Evolutionary conservation across 2,888 invertebrate genomes (phyloP), one percentile per base, ranked within the genome.

Genomic region (Macrosoma leucophasiata): DNA sequence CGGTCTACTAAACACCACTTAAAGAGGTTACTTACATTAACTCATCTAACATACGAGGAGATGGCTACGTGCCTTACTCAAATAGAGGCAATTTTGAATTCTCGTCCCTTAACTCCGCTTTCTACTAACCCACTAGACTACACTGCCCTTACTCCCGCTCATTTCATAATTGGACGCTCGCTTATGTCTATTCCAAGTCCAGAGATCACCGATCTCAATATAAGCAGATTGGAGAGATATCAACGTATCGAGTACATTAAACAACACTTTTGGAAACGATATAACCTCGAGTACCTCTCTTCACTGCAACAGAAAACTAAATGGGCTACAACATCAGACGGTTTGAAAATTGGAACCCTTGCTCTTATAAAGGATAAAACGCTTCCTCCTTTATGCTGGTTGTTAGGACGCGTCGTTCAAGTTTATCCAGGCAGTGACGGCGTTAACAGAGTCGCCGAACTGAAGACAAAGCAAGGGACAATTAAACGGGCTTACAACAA

Each of bases 11-110:
- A 41, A 14, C 15, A 17, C 18, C 35, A 46, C 18, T 28, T 43
- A 11, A 5, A 12, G 6, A 22, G 43, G 31, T 30, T 48, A 14
- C 12, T 49, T 17, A 41, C 44, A 12, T 36, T 43, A 37, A 39
- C 32, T 36, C 21, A 43, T 9, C 19, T 50, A 4, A 42, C 41
- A 1, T 49, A 29, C 23, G 49, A 52, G 22, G 43, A 50, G 21
- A 20, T 48, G 7, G 11, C 36, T 17, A 44, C 48, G 8, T 27
- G 27, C 1, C 33, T 51, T 5, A 13, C 21, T 1, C 37, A 43
- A 23, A 43, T 48, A 1, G 46, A 50, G 15, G 50, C n/a, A n/a
- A n/a, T n/a, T n/a, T n/a, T n/a, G n/a, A n/a, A n/a, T n/a, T n/a
- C n/a, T n/a, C n/a, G n/a, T n/a, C n/a, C n/a, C n/a, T n/a, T n/a